Evolutionary conservation across 2,113 vertebrate species (phyloP), one percentile per base, ranked within the genome.

Genomic region (Polypterus senegalus): DNA sequence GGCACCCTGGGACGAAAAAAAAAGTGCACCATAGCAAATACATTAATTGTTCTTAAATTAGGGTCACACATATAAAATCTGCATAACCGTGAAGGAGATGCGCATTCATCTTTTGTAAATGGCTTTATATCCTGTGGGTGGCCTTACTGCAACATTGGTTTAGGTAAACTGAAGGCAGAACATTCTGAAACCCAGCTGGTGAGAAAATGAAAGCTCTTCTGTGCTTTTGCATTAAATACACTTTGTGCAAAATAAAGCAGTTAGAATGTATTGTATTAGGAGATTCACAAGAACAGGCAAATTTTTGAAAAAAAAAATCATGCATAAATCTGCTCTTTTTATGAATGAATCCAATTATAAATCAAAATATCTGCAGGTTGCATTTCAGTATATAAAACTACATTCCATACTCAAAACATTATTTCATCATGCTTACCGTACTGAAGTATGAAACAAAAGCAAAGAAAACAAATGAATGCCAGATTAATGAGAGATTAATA

Each of bases 1-100:
- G 43, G 56, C n/a, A 43, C 56, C 43, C 56, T 45, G 56, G 4
- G 43, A 11, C 46, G 56, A 43, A 58, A 27, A 27, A 58, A 43
- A 45, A 58, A 58, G 27, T 27, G 27, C 27, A 27, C 8, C 56
- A 58, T 3, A 58, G 51, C 51, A 27, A 58, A 43, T 7, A 58
- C 3, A 44, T 58, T 7, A 5, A 45, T 58, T 58, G 46, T 58
- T 58, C 46, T 58, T 58, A 58, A 58, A 58, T 58, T 58, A 58
- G 56, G 56, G 56, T 45, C 56, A 58, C 4, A 58, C n/a, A 58
- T 9, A 58, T 43, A 58, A 7, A 58, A 58, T 8, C 43, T 45
- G 43, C 56, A 4, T 58, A 58, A 45, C 46, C 46, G 46, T 58
- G 56, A 58, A 43, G 8, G n/a, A 58, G 3, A 45, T 8, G 9